Percentiles rank a stretch among this genome's conserved stretches.
These are phyloP conservation scores for Lemur catta DNA, from an alignment of 2,797 vertebrate species.

Conservation along the genomic window DNA sequence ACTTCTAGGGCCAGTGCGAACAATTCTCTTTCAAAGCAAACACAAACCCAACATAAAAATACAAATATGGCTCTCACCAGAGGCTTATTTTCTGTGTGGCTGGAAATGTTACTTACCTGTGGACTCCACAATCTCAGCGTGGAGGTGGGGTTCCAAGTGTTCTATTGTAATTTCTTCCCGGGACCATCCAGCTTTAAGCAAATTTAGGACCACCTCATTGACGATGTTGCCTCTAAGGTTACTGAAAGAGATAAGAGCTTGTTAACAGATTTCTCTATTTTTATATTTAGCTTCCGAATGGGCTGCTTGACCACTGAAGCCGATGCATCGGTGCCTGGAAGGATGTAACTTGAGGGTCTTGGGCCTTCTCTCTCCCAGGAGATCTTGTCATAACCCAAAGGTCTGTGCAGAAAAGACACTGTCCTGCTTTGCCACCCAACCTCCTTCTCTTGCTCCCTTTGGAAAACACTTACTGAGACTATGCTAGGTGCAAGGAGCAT, in stretches of 20 bases:
- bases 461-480: neutral
- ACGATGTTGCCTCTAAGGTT: conserved; percentile 92
- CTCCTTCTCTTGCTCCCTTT: neutral
- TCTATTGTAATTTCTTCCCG: conserved; percentile 94
- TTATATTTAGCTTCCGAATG: neutral
- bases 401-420: neutral
- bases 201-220: conserved; percentile 92
- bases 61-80: neutral
- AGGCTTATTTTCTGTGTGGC: too few relatives aligned
- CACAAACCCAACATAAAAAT: neutral
- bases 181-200: conserved; percentile 91
- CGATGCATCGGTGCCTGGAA: neutral
- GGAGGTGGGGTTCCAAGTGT: conserved; percentile 89
- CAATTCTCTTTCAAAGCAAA: neutral
- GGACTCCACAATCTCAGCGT: conserved; percentile 88
- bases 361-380: neutral
- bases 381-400: neutral
- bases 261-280: neutral
- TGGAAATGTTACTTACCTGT: conserved; percentile 86
- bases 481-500: neutral
- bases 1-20: neutral
- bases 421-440: neutral
- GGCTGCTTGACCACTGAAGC: neutral
- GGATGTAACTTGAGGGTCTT: neutral
- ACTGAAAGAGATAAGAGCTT: conserved; percentile 80